Base-by-base conservation (phyloP, 2,113 vertebrate genomes). In the Copsychus sechellarum region DNA sequence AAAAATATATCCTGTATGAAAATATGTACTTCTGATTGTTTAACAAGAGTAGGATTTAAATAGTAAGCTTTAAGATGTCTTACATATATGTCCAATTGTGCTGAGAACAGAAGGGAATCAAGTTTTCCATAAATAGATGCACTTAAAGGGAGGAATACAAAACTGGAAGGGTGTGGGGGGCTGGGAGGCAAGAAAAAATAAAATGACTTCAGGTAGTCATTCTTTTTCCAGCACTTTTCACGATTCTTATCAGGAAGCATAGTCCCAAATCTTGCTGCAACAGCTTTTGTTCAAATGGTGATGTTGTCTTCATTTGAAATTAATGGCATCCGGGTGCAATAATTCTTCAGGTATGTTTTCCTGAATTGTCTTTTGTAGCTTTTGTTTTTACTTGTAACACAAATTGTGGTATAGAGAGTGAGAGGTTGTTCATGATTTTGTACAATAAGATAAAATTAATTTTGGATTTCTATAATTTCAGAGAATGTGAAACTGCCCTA, bases 291-390 rank as follows among this genome's bases (percentile, higher is more conserved):
- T 86, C 31, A 64, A 57, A 22, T 81, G 26, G 31, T 76, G 79
- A 94, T 65, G 50, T 79, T 74, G 42, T 81, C 33, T 83, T 83
- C 24, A 48, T 78, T 95, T 88, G 61, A 91, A 92, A 67, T 86
- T 79, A 93, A 82, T 36, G 24, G 26, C 21, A 65, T 40, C 34
- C 69, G 10, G 22, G 29, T 67, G 53, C 70, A 88, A 60, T 70
- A 71, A 40, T 33, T 65, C 36, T 88, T 90, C 53, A 28, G 48
- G 23, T 77, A 71, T 47, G 9, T 60, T 87, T 74, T 62, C 19
- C 29, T 78, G 64, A 81, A 74, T 74, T 45, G 14, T 24, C 3
- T 56, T 67, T 69, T 81, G 23, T 42, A 84, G 38, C 26, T 90
- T 25, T 26, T 45, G 11, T 11, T 67, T 85, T 80, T 14, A 33